Evolutionary conservation across 2,888 invertebrate species (phyloP).

Genomic region (Tupiocoris notatus): DNA sequence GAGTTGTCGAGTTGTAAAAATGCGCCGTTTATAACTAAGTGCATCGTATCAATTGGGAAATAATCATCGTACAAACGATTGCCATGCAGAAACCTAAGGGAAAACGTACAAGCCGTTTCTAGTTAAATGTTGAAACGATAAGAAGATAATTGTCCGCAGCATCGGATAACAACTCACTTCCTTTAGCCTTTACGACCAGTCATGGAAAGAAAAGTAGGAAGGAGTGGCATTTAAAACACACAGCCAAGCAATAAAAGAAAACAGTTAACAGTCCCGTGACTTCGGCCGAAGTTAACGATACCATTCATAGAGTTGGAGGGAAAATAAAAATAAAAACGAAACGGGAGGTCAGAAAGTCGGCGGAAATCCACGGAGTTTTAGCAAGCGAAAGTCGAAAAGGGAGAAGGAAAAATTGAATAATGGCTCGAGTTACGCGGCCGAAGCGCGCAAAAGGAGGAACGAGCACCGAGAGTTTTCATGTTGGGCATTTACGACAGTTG

Average conservation of each 20-base stretch:
- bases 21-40: too few species aligned
- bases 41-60: too few species aligned
- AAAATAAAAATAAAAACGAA: slow-evolving; percentile 14
- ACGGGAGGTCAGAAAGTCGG: background rate
- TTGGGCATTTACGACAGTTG: slow-evolving; percentile 42
- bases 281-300: slow-evolving; percentile 6
- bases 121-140: background rate
- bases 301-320: slow-evolving; percentile 17
- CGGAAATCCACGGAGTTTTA: background rate
- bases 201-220: background rate
- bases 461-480: slow-evolving; percentile 23
- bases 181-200: slow-evolving; percentile 6
- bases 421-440: slow-evolving; percentile 6
- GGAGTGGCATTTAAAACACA: slow-evolving; percentile 22
- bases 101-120: too few species aligned
- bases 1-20: too few species aligned
- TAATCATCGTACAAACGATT: too few species aligned
- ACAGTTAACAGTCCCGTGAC: slow-evolving; percentile 5
- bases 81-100: too few species aligned
- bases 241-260: slow-evolving; percentile 9
- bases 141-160: background rate
- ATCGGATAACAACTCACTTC: slow-evolving; percentile 12
- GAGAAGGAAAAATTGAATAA: slow-evolving; percentile 36
- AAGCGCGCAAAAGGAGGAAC: slow-evolving; percentile 4
- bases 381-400: background rate